Evolutionary conservation across 2,888 invertebrate species (phyloP), one percentile per base, ranked within the genome.

Genomic region (Aplocera efformata): DNA sequence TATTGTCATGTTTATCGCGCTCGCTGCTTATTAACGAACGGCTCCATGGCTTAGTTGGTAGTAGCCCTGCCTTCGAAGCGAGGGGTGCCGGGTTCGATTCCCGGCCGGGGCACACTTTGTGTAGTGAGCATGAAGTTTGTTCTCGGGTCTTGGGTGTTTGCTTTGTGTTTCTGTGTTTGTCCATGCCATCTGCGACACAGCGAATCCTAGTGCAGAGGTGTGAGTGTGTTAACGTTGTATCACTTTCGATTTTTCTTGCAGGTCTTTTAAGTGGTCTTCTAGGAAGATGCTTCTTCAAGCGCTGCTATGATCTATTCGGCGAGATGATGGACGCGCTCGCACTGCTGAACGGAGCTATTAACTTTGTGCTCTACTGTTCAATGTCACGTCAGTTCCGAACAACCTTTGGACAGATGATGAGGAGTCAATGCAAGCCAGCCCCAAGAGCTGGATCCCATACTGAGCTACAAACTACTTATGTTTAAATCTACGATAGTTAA

Each of bases 311-410:
- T 45, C 90, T 92, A 10, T 92, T 95, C 53, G 96, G 95, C 0
- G 97, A 97, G 73, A 76, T 96, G 47, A 94, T 97, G 93, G 97
- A 98, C 77, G 92, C 96, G 27, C 82, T 97, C 60, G 97, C 98
- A 0, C 90, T 98, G 20, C 90, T 96, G 47, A 98, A 98, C 78
- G 96, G 97, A 1, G 95, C 96, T 5, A 94, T 98, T 54, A 98
- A 98, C 81, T 98, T 98, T 74, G 94, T 98, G 13, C 90, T 98
- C 1, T 98, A 98, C 77, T 98, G 97, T 67, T 91, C 95, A 38
- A 98, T 98, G 98, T 97, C 96, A 42, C 91, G 95, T 42, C 97
- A 97, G 89, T 98, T 98, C 80, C 90, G 98, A 10, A 92, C 91
- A 10, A 94, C 94, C 1, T 96, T 94, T 67, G 91, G 92, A 0